phyloP scores from a whole-genome alignment of 2,113 vertebrate genomes.

The Xiphophorus couchianus region DNA sequence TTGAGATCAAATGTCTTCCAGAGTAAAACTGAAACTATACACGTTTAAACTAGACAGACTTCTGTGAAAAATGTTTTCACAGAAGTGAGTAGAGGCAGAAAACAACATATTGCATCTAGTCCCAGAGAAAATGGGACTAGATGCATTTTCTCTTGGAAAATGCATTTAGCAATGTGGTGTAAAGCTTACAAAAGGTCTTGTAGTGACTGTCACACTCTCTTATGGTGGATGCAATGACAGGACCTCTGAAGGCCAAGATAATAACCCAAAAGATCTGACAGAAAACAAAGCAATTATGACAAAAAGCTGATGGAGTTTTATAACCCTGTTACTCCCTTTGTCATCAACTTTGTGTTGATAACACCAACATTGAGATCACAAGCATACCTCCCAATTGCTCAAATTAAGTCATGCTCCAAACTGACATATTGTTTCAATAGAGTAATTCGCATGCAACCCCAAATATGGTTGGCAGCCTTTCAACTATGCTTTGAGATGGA shows the following conservation, averaged over 20 bases:
- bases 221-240: slow-evolving; percentile 25
- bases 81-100: too few relatives aligned
- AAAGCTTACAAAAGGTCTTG: slow-evolving; percentile 29
- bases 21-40: slow-evolving; percentile 25
- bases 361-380: slow-evolving; percentile 24
- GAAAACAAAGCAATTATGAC: slow-evolving; percentile 11
- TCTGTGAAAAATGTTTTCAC: too few relatives aligned
- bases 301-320: slow-evolving; percentile 30
- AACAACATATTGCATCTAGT: background rate
- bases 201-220: slow-evolving; percentile 27
- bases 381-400: slow-evolving; percentile 51
- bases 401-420: slow-evolving; percentile 61
- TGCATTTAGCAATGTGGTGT: background rate
- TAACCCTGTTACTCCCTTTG: slow-evolving; percentile 48
- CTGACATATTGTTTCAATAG: slow-evolving; percentile 71
- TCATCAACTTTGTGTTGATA: slow-evolving; percentile 51
- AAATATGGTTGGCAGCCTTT: slow-evolving; percentile 74
- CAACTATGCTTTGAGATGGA: slow-evolving; percentile 71
- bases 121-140: background rate
- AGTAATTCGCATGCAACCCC: slow-evolving; percentile 56
- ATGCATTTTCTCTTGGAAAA: too few relatives aligned
- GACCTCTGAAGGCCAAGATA: slow-evolving; percentile 40
- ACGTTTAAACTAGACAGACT: background rate
- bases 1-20: slow-evolving; percentile 6
- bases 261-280: slow-evolving; percentile 36